Evolutionary conservation across 1,140 invertebrate genomes (phyloP).

Genomic region (Drosophila tani): DNA sequence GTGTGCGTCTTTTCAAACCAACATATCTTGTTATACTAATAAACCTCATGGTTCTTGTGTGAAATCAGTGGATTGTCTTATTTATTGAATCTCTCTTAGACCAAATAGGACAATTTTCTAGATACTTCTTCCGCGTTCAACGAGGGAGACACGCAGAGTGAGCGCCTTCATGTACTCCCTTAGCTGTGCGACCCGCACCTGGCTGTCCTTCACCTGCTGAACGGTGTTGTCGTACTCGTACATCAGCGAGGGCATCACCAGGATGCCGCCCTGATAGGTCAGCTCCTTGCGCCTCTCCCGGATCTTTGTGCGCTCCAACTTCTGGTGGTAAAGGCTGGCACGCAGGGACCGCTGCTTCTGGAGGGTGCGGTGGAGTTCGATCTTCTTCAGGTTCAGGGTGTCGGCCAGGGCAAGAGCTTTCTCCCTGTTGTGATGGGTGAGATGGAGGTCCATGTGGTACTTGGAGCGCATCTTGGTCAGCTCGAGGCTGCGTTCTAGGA

Average conservation of each 20-base stretch:
- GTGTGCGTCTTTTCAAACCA: too few species aligned
- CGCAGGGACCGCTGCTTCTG: slow-evolving; percentile 9
- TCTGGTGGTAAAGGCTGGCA: slow-evolving; percentile 7
- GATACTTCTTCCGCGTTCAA: slow-evolving; percentile 1
- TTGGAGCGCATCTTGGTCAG: slow-evolving; percentile 40
- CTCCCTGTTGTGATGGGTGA: slow-evolving; percentile 61
- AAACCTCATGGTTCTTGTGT: neutral
- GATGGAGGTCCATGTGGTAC: slow-evolving; percentile 54
- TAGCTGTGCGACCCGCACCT: slow-evolving; percentile 11
- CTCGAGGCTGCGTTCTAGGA: slow-evolving; percentile 61
- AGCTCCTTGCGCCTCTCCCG: slow-evolving; percentile 46
- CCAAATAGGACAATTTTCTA: neutral
- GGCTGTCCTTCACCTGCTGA: slow-evolving; percentile 13
- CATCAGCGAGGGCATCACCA: slow-evolving; percentile 69
- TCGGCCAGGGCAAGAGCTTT: slow-evolving; percentile 29
- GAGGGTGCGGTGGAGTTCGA: fast-evolving
- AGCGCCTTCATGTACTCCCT: slow-evolving; percentile 37
- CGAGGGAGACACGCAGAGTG: slow-evolving; percentile 3
- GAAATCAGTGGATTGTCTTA: neutral
- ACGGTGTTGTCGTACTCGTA: slow-evolving; percentile 68
- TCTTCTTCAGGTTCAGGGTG: slow-evolving; percentile 1
- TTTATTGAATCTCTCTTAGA: neutral
- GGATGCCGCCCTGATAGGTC: slow-evolving; percentile 56
- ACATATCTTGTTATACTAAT: too few species aligned
- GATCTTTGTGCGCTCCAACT: slow-evolving; percentile 27